Evolutionary conservation across 1,140 invertebrate species (phyloP), one percentile per base, ranked within the genome.

Genomic region (Sarcophaga bullata): DNA sequence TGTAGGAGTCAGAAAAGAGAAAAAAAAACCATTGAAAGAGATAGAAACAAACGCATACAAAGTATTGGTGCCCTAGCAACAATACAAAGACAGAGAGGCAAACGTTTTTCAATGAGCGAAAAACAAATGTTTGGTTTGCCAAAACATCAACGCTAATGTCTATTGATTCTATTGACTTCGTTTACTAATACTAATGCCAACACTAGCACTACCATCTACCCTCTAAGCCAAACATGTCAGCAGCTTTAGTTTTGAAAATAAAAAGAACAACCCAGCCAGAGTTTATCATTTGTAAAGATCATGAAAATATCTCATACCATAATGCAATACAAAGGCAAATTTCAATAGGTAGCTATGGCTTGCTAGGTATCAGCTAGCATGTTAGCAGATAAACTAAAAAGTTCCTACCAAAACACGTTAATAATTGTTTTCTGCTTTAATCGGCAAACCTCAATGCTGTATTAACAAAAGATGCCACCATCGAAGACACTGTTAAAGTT

Each of bases 111-210:
- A 37, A 37, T 37, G 25, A 37, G 4, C 25, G 25, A 37, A 78
- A 78, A 78, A 78, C 75, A 78, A 78, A 78, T 78, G 25, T 78
- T 78, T 78, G 75, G 75, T 78, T 78, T 78, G 49, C 75, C 75
- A 19, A 78, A 78, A 19, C 48, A 78, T 78, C 62, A 68, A 68
- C 62, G 62, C 19, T 68, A 68, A 68, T 68, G 62, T 68, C n/a
- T 68, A 68, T 68, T 68, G 62, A 25, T 68, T 25, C 62, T 37
- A n/a, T 37, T 37, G 17, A 19, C 17, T 19, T 6, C n/a, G 17
- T 19, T 19, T 19, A 8, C 17, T 68, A 37, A 37, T 37, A 68
- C n/a, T 68, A 9, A 8, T 19, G 15, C n/a, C 17, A 68, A 8
- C 17, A 7, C 62, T 68, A 19, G 7, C 62, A 37, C 62, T 19